Evolutionary conservation across 2,797 vertebrate genomes (phyloP).

Genomic region (Myotis vivesi): DNA sequence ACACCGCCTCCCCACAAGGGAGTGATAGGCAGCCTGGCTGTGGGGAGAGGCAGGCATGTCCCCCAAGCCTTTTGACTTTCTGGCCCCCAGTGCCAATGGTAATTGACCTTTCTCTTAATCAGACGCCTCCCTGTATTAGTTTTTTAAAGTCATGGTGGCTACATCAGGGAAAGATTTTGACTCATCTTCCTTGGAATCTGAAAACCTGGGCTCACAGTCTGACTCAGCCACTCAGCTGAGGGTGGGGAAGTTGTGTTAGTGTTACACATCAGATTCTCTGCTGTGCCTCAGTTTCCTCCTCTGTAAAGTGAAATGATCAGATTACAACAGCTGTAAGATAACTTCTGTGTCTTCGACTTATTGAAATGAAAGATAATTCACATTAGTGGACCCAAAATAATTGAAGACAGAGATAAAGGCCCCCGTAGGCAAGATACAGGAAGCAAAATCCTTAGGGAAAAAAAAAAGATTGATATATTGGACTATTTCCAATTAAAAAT

Average conservation of each 20-base stretch:
- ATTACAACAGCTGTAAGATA: not conserved
- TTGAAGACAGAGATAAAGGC: not conserved
- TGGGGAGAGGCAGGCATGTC: too few relatives aligned
- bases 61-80: not conserved
- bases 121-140: not conserved
- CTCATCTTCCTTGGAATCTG: not conserved
- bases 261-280: not conserved
- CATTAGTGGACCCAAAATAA: not conserved
- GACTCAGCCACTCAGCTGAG: not conserved
- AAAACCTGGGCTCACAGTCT: not conserved
- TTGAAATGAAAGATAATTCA: not conserved
- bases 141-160: not conserved
- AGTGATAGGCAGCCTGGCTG: not conserved
- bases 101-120: not conserved
- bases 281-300: not conserved
- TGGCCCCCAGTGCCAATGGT: not conserved
- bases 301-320: not conserved
- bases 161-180: not conserved
- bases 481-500: not conserved
- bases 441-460: not conserved
- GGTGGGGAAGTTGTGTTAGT: not conserved
- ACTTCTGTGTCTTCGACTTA: not conserved
- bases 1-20: accelerated
- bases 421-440: not conserved
- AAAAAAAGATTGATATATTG: not conserved